Base-by-base conservation (phyloP, 2,888 invertebrate genomes). In the Limnephilus rhombicus region DNA sequence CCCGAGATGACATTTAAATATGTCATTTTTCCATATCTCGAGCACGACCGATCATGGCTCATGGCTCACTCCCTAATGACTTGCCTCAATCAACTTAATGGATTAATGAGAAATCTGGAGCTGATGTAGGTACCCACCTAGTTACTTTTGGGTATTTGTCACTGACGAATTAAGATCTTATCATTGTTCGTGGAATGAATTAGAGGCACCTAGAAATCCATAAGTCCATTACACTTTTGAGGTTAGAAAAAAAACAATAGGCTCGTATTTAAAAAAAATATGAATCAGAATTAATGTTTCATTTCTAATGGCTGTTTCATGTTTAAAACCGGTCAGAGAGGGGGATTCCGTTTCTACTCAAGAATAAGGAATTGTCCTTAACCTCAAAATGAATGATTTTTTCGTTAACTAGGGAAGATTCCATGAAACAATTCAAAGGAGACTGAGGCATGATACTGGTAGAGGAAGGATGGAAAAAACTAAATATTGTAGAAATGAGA, bases 51-150 rank as follows among this genome's bases (percentile, higher is more conserved):
- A 68, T 68, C 53, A 68, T n/a, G 68, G 24, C 68, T 68, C 9
- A n/a, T 68, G 68, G 68, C 24, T 68, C 85, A 34, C 37, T 24
- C 49, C 86, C 24, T 86, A n/a, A 41, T 45, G n/a, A n/a, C 86
- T 86, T 49, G 45, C 53, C 53, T 86, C 86, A 86, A 86, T 86
- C 53, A 86, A 41, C n/a, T 82, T 49, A 53, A 86, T 86, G 86
- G 86, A 86, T 49, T 86, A 86, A 86, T 31, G 29, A 4, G 86
- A 86, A 86, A 49, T 41, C 45, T 41, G 41, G 45, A n/a, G 45
- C 29, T 45, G 45, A 12, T 31, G 41, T 41, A 45, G 15, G 24
- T 24, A 49, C 49, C n/a, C 7, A 68, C 24, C 68, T 68, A 68
- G 68, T 68, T 18, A 18, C 53, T 68, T 68, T 41, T 37, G 41